Evolutionary conservation across 2,797 vertebrate species (phyloP), one percentile per base, ranked within the genome.

Genomic region (Sorex maritimensis): DNA sequence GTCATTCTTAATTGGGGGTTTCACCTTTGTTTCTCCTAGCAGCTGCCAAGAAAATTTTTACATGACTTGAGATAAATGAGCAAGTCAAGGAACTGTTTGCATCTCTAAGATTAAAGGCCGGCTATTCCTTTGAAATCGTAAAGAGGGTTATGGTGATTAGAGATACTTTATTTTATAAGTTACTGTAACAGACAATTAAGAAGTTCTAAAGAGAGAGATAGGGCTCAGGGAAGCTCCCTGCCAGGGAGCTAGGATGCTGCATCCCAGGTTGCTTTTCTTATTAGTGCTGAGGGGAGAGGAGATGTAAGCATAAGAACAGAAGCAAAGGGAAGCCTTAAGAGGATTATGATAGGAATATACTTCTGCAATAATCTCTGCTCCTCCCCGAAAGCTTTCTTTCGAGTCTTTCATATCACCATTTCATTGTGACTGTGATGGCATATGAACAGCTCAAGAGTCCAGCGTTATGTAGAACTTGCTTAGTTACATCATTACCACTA

Each of bases 1-100:
- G 93, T 95, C 85, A 95, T 88, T 95, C 71, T 87, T 95, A 92
- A 95, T 93, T 95, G 92, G 89, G 88, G 55, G 28, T 67, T 90
- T 97, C 89, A 94, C 93, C 92, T 95, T 92, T 94, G 84, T 94
- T 93, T 38, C 68, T 38, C 49, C 88, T 63, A 83, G 34, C 79
- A 91, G 91, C 84, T 93, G 94, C 95, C 81, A 92, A 78, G 89
- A 84, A 96, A 91, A 71, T 93, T 96, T 93, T 78, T 93, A 74
- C 72, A 34, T 49, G 87, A 91, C 72, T 79, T 63, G 87, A 95
- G 96, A 95, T 80, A 94, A 93, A 94, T 90, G 91, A 74, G 28
- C 63, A 84, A 86, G 92, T 85, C 46, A 52, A 82, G 65, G 44
- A 93, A 63, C 67, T 78, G 81, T 92, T 91, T 94, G 94, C 58